phyloP scores from a whole-genome alignment of 2,113 vertebrate species.

The Tapirus terrestris region DNA sequence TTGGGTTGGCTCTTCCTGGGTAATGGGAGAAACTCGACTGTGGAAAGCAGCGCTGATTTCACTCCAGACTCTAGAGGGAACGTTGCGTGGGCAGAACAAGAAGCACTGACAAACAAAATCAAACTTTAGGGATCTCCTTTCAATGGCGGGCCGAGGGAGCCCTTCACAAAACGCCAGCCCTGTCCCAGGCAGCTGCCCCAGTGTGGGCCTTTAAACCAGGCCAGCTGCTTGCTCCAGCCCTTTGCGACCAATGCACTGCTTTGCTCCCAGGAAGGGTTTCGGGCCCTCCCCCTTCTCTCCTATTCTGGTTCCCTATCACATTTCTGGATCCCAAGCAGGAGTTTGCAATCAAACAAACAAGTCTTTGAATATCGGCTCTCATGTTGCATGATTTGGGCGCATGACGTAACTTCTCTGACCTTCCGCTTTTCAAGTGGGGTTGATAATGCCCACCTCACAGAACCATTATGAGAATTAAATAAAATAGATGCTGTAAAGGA shows the following conservation, averaged over 20 bases:
- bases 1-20: conserved; percentile 77
- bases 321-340: background rate
- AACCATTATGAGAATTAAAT: background rate
- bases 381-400: background rate
- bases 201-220: background rate
- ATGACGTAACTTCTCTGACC: background rate
- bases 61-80: conserved; percentile 71
- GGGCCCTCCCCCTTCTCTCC: background rate
- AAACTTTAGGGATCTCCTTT: conserved; percentile 27
- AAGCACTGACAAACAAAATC: conserved; percentile 73
- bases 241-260: rapidly evolving
- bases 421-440: background rate
- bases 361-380: background rate
- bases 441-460: background rate
- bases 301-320: background rate
- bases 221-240: rapidly evolving
- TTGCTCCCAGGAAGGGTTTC: rapidly evolving
- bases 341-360: background rate
- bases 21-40: conserved; percentile 78
- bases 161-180: background rate
- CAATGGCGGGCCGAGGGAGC: background rate
- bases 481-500: background rate
- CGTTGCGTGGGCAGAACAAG: conserved; percentile 66
- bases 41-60: conserved; percentile 76
- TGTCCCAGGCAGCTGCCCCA: background rate